Conservation (phyloP, 2,113 vertebrate genomes). For the Otus sunia region DNA sequence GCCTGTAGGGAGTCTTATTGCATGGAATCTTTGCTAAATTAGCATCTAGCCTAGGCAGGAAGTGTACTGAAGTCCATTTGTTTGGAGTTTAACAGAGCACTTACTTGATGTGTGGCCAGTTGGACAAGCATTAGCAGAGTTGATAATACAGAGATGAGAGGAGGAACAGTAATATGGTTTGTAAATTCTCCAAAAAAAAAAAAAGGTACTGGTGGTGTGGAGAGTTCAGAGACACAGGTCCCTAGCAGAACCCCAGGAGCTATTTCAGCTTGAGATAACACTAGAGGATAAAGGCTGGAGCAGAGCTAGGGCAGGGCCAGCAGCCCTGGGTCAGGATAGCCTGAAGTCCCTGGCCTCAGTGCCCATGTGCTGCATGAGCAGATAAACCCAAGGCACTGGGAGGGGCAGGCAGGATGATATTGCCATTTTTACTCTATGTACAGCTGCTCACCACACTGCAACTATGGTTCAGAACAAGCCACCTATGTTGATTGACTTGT, state of each 20-base stretch:
- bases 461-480: background rate
- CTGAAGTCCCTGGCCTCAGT: background rate
- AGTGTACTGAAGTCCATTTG: background rate
- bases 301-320: no score
- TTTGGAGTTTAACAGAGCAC: background rate
- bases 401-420: background rate
- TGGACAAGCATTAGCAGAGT: background rate
- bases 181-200: no score
- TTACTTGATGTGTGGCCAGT: background rate
- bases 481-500: background rate
- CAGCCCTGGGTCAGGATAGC: background rate
- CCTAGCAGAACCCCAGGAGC: background rate
- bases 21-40: fast-evolving
- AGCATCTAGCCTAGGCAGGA: no score
- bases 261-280: background rate
- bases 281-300: background rate
- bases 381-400: background rate
- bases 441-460: background rate
- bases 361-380: fast-evolving
- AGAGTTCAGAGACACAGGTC: no score
- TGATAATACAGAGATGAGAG: background rate
- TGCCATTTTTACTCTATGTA: fast-evolving
- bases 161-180: background rate
- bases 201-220: no score
- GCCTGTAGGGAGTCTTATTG: background rate